A percentile compares a stretch with the other conserved stretches of the same genome.
These are phyloP conservation scores for Peromyscus leucopus DNA, from an alignment of 2,113 vertebrate species.

Conservation along the genomic window DNA sequence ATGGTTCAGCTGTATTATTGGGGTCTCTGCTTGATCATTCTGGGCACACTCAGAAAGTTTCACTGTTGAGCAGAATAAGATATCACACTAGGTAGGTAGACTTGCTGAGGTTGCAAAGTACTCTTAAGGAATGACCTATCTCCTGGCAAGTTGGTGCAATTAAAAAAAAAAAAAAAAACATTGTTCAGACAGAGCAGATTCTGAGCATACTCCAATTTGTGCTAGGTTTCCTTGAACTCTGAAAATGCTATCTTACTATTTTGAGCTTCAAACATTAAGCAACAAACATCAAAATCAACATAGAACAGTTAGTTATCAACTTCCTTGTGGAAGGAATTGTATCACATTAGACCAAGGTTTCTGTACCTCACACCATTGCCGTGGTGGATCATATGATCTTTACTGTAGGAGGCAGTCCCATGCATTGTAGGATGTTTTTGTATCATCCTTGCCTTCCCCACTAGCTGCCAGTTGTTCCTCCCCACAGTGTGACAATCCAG, in stretches of 20 bases:
- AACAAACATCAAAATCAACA: background rate
- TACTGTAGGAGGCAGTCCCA: background rate
- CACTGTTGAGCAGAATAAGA: background rate
- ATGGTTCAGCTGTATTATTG: background rate
- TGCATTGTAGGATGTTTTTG: background rate
- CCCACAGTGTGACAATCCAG: background rate
- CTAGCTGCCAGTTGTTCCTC: background rate
- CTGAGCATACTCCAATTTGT: background rate
- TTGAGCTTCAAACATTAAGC: constrained; percentile 22
- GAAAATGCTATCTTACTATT: constrained; percentile 10
- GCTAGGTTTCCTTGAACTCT: background rate
- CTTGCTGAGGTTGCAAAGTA: background rate
- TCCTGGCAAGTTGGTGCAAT: background rate
- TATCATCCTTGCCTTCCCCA: background rate
- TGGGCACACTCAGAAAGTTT: background rate
- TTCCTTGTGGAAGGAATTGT: background rate
- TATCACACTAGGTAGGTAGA: fast-evolving
- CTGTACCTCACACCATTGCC: background rate
- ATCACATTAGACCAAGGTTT: background rate
- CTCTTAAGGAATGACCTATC: background rate
- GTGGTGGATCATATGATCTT: background rate
- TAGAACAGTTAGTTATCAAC: background rate
- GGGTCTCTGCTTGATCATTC: background rate
- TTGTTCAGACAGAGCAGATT: constrained; percentile 2
- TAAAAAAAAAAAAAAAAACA: too few relatives aligned